Conservation (phyloP, 2,888 invertebrate species). For the Rhodophaea formosa region DNA sequence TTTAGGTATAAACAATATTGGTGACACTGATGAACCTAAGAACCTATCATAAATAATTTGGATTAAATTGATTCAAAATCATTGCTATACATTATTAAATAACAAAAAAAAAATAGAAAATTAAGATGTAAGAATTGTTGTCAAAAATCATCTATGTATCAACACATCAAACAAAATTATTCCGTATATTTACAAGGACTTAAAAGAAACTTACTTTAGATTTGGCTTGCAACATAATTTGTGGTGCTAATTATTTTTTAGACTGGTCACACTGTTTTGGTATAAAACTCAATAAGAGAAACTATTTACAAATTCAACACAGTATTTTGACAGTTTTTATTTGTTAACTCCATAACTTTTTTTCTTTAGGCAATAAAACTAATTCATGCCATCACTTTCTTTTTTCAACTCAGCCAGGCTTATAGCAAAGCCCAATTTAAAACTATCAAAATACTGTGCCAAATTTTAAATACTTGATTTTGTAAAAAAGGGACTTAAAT, state of each 20-base stretch:
- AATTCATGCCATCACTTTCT: too few species aligned
- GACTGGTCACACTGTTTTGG: conserved; percentile 70
- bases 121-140: not conserved
- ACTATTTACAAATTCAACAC: not conserved
- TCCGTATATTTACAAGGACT: conserved; percentile 34
- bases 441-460: not conserved
- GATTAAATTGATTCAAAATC: too few species aligned
- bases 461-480: not conserved
- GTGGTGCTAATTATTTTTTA: conserved; percentile 32
- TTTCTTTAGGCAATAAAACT: too few species aligned
- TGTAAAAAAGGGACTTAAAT: not conserved
- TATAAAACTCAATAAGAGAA: conserved; percentile 37
- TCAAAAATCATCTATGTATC: conserved; percentile 18
- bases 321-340: not conserved
- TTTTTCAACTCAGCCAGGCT: too few species aligned
- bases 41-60: too few species aligned
- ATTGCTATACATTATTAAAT: too few species aligned
- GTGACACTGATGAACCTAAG: too few species aligned
- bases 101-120: too few species aligned
- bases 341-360: too few species aligned
- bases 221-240: conserved; percentile 47
- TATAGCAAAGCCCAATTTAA: too few species aligned
- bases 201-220: conserved; percentile 38
- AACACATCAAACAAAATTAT: conserved; percentile 24
- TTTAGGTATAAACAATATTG: too few species aligned